These are phyloP conservation scores for Panzeria rudis DNA, from an alignment of 2,888 invertebrate genomes.

Conservation along the genomic window DNA sequence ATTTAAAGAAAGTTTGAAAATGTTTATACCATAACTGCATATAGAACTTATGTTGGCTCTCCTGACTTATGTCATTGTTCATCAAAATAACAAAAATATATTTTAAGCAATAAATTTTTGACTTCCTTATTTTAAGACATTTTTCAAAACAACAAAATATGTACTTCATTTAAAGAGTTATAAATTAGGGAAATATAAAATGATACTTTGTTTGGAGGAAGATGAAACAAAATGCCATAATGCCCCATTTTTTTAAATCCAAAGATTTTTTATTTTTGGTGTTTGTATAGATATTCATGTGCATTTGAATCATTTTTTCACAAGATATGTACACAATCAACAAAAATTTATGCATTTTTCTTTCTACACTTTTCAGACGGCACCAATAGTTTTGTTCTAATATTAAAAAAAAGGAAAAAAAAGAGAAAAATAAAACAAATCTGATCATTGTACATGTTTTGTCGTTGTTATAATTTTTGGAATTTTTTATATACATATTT, in stretches of 20 bases:
- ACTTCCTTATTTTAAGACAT: neutral
- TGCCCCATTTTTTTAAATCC: neutral
- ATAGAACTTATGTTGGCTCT: too few relatives aligned
- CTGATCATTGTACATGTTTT: slow-evolving; percentile 46
- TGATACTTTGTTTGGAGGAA: neutral
- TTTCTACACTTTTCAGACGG: slow-evolving; percentile 72
- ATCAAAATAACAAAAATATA: neutral
- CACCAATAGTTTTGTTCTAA: slow-evolving; percentile 69
- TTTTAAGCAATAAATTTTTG: neutral
- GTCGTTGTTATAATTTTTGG: slow-evolving; percentile 52
- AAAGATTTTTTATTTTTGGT: slow-evolving; percentile 6
- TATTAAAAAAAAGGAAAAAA: slow-evolving; percentile 26
- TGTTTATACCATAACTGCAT: too few relatives aligned
- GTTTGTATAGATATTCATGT: slow-evolving; percentile 32
- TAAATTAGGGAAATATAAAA: neutral
- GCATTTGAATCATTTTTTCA: slow-evolving; percentile 55
- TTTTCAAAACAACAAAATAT: neutral
- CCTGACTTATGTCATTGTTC: too few relatives aligned
- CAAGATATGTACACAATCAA: slow-evolving; percentile 48
- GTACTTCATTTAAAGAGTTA: neutral
- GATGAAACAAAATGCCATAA: neutral
- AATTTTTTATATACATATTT: slow-evolving; percentile 28
- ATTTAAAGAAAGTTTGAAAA: too few relatives aligned
- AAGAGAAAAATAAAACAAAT: slow-evolving; percentile 33
- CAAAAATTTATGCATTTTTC: slow-evolving; percentile 66